These are phyloP conservation scores for Hybognathus amarus DNA, from an alignment of 2,797 vertebrate species.

Conservation along the genomic window DNA sequence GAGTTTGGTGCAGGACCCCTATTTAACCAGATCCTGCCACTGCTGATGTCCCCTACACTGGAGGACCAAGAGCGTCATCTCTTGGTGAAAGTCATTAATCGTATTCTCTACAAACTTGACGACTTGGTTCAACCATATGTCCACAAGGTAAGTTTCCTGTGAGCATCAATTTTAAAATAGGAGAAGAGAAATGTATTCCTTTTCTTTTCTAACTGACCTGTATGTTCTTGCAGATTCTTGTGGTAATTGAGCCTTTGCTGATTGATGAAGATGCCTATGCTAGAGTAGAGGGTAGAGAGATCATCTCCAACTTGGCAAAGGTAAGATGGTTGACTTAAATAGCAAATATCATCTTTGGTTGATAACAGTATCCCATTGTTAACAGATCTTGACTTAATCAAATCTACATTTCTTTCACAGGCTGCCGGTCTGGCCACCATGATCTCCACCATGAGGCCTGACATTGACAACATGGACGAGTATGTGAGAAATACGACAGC, in stretches of 20 bases:
- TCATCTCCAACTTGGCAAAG: slow-evolving; percentile 99
- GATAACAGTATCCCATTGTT: too few species aligned
- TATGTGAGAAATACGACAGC: slow-evolving; percentile 98
- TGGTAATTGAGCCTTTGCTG: slow-evolving; percentile 96
- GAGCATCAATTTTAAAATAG: rapidly evolving
- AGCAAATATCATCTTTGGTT: background rate
- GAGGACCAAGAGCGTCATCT: slow-evolving; percentile 98
- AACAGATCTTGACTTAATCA: background rate
- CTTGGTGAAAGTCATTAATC: slow-evolving; percentile 98
- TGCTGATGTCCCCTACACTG: slow-evolving; percentile 97
- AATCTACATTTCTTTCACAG: slow-evolving; percentile 67
- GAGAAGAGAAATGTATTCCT: background rate
- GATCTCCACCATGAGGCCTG: slow-evolving; percentile 99
- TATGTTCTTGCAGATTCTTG: slow-evolving; percentile 85
- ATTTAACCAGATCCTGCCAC: slow-evolving; percentile 97
- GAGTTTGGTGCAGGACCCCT: slow-evolving; percentile 96
- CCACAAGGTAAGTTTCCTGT: slow-evolving; percentile 85
- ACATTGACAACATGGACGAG: slow-evolving; percentile 99
- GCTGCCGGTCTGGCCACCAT: slow-evolving; percentile 99
- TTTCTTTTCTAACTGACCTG: background rate
- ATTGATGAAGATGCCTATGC: slow-evolving; percentile 99
- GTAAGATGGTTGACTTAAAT: slow-evolving; percentile 70
- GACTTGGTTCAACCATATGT: slow-evolving; percentile 97
- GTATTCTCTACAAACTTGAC: slow-evolving; percentile 97
- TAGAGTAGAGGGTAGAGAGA: slow-evolving; percentile 98